These are phyloP conservation scores for Acrobasis consociella DNA, from an alignment of 2,888 invertebrate species.

Conservation along the genomic window DNA sequence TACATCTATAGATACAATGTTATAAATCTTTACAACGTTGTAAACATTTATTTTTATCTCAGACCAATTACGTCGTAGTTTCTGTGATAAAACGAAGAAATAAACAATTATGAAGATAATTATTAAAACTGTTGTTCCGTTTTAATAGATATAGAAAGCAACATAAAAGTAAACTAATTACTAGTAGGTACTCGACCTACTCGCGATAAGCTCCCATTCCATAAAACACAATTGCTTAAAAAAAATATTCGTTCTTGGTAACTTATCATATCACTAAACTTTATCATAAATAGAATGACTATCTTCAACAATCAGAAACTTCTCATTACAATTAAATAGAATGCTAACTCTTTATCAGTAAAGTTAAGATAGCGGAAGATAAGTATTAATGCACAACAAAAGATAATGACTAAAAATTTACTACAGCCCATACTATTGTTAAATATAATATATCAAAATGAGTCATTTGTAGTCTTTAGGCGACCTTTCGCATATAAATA, in stretches of 20 bases:
- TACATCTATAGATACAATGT: not conserved
- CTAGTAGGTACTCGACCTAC: not conserved
- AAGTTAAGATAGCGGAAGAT: not conserved
- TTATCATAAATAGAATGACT: not conserved
- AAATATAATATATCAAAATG: conserved; percentile 21
- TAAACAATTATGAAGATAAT: not conserved
- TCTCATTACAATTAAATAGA: not conserved
- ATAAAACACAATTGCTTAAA: not conserved
- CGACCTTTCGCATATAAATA: conserved; percentile 50
- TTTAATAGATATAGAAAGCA: not conserved
- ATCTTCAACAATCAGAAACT: not conserved
- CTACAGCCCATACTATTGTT: conserved; percentile 13
- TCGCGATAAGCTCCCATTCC: not conserved
- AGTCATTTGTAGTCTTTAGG: conserved; percentile 36
- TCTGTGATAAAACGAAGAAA: not conserved
- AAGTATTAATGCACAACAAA: not conserved
- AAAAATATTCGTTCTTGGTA: not conserved
- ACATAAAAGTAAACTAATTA: not conserved
- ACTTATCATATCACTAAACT: not conserved
- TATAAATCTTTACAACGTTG: not conserved
- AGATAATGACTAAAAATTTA: conserved; percentile 7
- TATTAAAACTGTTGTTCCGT: not conserved
- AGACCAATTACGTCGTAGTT: not conserved
- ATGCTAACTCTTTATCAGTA: not conserved
- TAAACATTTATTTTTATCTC: not conserved